Conservation (phyloP, 2,113 vertebrate genomes). For the Parus major region DNA sequence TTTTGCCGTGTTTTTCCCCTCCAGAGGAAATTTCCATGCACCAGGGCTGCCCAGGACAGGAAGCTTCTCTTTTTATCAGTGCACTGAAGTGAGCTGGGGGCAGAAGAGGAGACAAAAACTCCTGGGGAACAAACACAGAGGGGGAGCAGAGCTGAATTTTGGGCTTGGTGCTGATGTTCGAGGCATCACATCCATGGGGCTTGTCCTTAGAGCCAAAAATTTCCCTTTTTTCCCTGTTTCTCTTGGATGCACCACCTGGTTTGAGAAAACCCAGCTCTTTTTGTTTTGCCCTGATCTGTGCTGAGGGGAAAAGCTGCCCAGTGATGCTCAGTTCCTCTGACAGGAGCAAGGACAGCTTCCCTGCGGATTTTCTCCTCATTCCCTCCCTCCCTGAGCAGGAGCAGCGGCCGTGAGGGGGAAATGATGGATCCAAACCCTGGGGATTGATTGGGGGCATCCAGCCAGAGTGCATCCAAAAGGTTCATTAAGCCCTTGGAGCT, state of each 20-base stretch:
- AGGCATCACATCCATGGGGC: neutral
- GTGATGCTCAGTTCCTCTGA: neutral
- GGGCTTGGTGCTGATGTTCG: neutral
- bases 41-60: neutral
- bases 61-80: neutral
- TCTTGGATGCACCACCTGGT: neutral
- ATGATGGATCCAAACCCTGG: neutral
- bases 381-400: neutral
- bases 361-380: neutral
- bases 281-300: neutral
- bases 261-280: neutral
- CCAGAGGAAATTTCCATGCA: accelerated
- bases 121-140: neutral
- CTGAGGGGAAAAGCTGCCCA: neutral
- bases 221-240: accelerated
- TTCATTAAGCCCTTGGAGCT: neutral
- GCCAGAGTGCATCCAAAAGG: neutral
- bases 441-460: neutral
- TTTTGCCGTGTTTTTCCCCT: neutral
- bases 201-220: neutral
- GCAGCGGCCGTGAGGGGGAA: neutral
- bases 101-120: neutral
- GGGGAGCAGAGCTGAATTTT: neutral
- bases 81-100: neutral
- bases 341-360: neutral